Base-by-base conservation (phyloP, 2,797 vertebrate genomes). In the Micropoecilia bifurca region DNA sequence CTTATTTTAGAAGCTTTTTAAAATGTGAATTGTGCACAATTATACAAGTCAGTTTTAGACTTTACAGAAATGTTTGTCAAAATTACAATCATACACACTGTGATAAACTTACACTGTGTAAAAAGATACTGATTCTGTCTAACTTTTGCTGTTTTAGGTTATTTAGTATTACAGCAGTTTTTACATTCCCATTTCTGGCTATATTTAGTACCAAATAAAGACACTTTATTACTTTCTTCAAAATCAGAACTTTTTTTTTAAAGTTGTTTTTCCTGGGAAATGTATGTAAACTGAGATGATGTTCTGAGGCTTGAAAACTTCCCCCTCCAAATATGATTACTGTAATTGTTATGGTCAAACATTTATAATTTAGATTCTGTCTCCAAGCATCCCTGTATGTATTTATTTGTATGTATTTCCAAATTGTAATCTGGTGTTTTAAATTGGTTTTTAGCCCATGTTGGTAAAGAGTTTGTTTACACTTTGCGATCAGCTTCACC, bases 21-120 rank as follows among this genome's bases (percentile, higher is more conserved):
- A 88, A 90, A 81, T 71, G 73, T 50, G 79, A 13, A 28, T 78
- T 25, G 22, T 53, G 77, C 12, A 57, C 33, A 45, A 8, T 16
- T 45, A 3, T 18, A 46, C 25, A 46, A 18, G 18, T 57, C 74
- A 82, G 73, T 57, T 89, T 76, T 45, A 75, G 41, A 77, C 14
- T 71, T 87, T 69, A 63, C 20, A 59, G 36, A 8, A 63, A 36
- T 68, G 73, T 14, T 73, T 81, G 4, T 47, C 59, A 41, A 66
- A 79, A 82, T 74, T 79, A 69, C 59, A 79, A 45, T 77, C 88
- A 73, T 75, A 83, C 74, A 41, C 68, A 55, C 33, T 16, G 4
- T 30, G 16, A 61, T 30, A 30, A 33, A 61, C 28, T 28, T 30
- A 30, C 57, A 59, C 57, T 61, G 13, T 61, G 2, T 61, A 33